Evolutionary conservation across 2,797 vertebrate genomes (phyloP), one percentile per base, ranked within the genome.

Genomic region (Holocentrus rufus): DNA sequence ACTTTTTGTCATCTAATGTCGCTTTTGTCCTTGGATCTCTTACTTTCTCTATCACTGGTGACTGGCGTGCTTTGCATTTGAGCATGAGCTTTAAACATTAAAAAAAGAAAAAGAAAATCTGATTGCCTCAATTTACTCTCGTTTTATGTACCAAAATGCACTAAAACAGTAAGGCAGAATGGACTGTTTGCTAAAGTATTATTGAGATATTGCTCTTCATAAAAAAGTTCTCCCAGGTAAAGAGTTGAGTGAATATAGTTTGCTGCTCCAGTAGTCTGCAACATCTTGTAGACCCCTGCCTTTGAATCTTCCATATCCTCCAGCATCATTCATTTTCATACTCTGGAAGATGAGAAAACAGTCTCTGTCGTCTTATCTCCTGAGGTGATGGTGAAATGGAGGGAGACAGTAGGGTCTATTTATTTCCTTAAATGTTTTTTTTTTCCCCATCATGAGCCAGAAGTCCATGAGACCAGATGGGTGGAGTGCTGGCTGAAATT

Each of bases 381-480:
- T 10, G 72, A 83, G 74, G 84, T 82, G 77, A 89, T 85, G 77
- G 76, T 79, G 80, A 90, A 90, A 89, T 82, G 77, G 83, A 89
- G 83, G 80, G 77, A 85, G 81, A 79, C 71, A 85, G 74, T 82
- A 50, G 71, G 46, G 65, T 77, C 81, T 88, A 82, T 91, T 88
- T 88, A 88, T 88, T 91, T 81, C 77, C 79, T 79, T 85, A 83
- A 85, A 86, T 85, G 63, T 83, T 83, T 87, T 81, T 44, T 30
- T 56, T 36, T 50, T 62, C 10, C 15, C 58, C 76, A 80, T 89
- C 72, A 69, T 71, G 64, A 79, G 77, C 68, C 74, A 57, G 70
- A 74, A 65, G 74, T 81, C 77, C 20, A 18, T 84, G 74, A 79
- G 71, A 79, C 31, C 69, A 85, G 69, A 84, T 74, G 64, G 74